Evolutionary conservation across 2,113 vertebrate genomes (phyloP), one percentile per base, ranked within the genome.

Genomic region (Procavia capensis): DNA sequence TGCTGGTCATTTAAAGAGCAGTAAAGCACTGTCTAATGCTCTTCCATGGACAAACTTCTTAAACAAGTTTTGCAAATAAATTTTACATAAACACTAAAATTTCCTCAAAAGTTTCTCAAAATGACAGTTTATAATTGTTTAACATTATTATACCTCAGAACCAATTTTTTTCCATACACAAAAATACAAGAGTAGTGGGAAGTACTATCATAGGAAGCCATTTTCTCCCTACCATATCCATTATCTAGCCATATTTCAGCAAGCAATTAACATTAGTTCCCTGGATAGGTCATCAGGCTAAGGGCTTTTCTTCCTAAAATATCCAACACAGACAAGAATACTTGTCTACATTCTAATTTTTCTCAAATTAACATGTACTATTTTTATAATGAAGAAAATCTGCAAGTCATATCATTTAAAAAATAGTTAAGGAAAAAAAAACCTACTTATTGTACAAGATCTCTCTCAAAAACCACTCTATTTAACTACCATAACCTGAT

Each of bases 91-190:
- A 88, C 20, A 45, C 2, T 17, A 88, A 83, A 87, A 6, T 20
- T 54, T 54, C 50, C 11, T 0, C 90, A 63, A 36, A 85, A 95
- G 57, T 64, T 64, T 41, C 29, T 93, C 57, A 79, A 81, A 81
- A 41, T 81, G 41, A 27, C n/a, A 45, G 9, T 66, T 80, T 72
- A 41, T 80, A 72, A 72, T 34, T 41, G 68, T 64, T 68, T 19
- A 91, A 34, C 54, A 96, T 84, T 59, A 78, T 43, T 82, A 90
- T 22, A 84, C 41, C 50, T 83, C 50, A 95, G 85, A 86, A 45
- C 9, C 88, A 59, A 5, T 68, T 75, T 86, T 78, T 59, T 47
- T 5, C 84, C 36, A 11, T 84, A 64, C 84, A 93, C 47, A 43
- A 91, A 91, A 16, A 90, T 20, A 89, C 29, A 81, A 93, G 91